A percentile compares a stretch with the other conserved stretches of the same genome.
Evolutionary conservation across 2,113 vertebrate species (phyloP).

Genomic region (Stomatorhinus ivindoensis): DNA sequence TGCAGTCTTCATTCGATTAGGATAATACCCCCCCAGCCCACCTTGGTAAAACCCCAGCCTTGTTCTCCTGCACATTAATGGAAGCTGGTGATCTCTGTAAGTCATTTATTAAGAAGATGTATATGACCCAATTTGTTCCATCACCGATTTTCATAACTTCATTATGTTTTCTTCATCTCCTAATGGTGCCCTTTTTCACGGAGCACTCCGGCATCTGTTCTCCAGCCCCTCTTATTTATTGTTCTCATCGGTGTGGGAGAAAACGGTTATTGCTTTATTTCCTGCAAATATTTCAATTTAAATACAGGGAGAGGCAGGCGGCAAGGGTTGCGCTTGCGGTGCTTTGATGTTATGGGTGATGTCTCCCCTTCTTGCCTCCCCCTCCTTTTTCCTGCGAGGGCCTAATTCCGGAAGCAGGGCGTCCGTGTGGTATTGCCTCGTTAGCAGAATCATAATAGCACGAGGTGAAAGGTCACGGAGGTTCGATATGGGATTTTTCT

Average conservation of each 20-base stretch:
- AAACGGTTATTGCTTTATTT: conserved; percentile 41
- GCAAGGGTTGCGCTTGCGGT: conserved; percentile 2
- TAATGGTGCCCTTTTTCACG: conserved; percentile 29
- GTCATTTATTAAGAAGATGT: conserved; percentile 45
- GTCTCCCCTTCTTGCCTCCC: not conserved
- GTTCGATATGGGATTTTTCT: conserved; percentile 43
- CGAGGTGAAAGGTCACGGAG: conserved; percentile 43
- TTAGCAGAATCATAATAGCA: conserved; percentile 47
- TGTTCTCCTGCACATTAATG: conserved; percentile 26
- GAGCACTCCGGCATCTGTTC: conserved; percentile 10
- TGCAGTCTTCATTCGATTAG: conserved; percentile 37
- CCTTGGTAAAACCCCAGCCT: not conserved
- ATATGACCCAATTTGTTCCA: conserved; percentile 51
- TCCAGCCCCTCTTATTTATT: conserved; percentile 39
- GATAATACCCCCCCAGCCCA: conserved; percentile 14
- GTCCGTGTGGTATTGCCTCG: conserved; percentile 43
- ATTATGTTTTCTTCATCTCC: conserved; percentile 46
- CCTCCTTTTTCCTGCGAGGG: conserved; percentile 26
- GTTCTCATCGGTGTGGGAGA: conserved; percentile 31
- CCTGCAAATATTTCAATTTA: conserved; percentile 37
- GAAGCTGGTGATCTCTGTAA: conserved; percentile 36
- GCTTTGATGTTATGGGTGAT: conserved; percentile 41
- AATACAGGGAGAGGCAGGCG: conserved; percentile 25
- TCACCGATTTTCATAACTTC: conserved; percentile 52
- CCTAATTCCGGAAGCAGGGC: conserved; percentile 41